Evolutionary conservation across 1,140 invertebrate genomes (phyloP), one percentile per base, ranked within the genome.

Genomic region (Mamestra configurata): DNA sequence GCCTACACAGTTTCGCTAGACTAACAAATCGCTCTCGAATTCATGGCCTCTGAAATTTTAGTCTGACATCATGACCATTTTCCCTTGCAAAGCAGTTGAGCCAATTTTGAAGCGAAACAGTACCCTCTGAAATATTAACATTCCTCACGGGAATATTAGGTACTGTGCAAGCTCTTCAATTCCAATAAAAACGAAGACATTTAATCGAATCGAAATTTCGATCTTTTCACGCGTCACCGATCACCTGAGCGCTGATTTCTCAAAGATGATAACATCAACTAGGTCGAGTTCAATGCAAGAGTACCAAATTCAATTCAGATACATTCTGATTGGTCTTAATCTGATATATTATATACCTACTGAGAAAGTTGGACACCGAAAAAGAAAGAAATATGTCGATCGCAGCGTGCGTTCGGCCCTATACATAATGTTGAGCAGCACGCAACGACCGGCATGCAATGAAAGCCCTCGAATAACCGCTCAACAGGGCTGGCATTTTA

Each of bases 321-420:
- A 77, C 20, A 55, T 77, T 68, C 55, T 64, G 76, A 73, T 81
- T 79, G 76, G 77, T 82, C 77, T 79, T 61, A 79, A 82, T 79
- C 18, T 79, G 72, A 86, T 87, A 79, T 86, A 85, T 82, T 77
- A 79, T 80, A 71, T 78, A 77, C 75, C 75, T 55, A 66, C 57
- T 53, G 59, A 46, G 77, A 77, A 77, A 79, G 77, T 76, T 77
- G 53, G 55, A 71, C 57, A 81, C 57, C 40, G 15, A 79, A 79
- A 79, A 83, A 82, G 71, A 76, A 73, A 66, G 71, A 85, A 82
- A 87, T 85, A 85, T 85, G 79, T 79, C 81, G 70, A 85, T 80
- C 86, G 43, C 89, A 86, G 90, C 91, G 79, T 90, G 89, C 84
- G 88, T 86, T 86, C 86, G 78, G 75, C 84, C 80, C 82, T 91